Percentiles rank a stretch among this genome's conserved stretches.
These are phyloP conservation scores for Aleiodes leptofemur DNA, from an alignment of 2,888 invertebrate genomes.

Conservation along the genomic window DNA sequence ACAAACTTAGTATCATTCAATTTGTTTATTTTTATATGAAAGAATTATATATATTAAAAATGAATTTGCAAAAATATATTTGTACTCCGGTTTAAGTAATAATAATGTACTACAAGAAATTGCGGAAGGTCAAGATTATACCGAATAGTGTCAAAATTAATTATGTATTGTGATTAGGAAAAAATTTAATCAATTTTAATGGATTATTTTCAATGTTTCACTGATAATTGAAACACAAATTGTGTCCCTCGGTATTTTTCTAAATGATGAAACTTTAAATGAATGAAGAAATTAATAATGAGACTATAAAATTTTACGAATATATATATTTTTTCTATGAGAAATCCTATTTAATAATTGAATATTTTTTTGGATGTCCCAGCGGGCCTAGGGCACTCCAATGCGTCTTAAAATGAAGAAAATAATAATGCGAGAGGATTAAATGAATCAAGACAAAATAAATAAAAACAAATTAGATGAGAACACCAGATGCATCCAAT, in stretches of 20 bases:
- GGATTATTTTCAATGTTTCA: constrained; percentile 11
- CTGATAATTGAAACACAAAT: not conserved
- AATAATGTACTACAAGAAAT: not conserved
- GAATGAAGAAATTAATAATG: not conserved
- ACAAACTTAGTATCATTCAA: not conserved
- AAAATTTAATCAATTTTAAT: not conserved
- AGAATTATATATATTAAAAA: not conserved
- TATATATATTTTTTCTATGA: constrained; percentile 41
- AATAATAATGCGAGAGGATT: not conserved
- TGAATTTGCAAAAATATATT: not conserved
- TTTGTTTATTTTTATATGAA: constrained; percentile 13
- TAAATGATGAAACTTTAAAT: constrained; percentile 4
- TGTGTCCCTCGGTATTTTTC: constrained; percentile 30
- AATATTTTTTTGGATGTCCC: constrained; percentile 53
- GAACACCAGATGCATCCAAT: not conserved
- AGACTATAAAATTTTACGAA: constrained; percentile 30
- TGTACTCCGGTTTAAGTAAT: constrained; percentile 6
- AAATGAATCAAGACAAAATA: not conserved
- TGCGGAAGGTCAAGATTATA: constrained; percentile 30
- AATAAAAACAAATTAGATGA: constrained; percentile 1
- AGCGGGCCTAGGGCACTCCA: constrained; percentile 62
- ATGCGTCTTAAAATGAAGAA: constrained; percentile 24
- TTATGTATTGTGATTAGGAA: not conserved
- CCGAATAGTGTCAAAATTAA: constrained; percentile 7
- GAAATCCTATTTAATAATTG: constrained; percentile 34